These are phyloP conservation scores for Arbacia lixula DNA, from an alignment of 53 echinoderm and acorn worm species.

Conservation along the genomic window DNA sequence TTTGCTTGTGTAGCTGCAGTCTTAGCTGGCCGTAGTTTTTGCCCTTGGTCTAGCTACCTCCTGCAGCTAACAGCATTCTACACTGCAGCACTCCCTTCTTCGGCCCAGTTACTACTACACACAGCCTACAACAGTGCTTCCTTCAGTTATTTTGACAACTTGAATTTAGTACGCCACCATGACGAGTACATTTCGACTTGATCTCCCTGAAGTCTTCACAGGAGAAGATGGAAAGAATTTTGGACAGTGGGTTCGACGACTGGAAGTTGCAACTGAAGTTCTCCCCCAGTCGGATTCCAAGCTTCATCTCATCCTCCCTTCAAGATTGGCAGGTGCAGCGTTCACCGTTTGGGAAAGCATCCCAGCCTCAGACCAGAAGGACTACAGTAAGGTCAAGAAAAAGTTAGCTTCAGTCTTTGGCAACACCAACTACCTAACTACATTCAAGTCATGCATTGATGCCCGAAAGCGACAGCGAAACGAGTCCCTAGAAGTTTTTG, in stretches of 20 bases:
- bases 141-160: too few species aligned
- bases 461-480: constrained; percentile 31
- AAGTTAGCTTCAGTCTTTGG: constrained; percentile 37
- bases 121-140: too few species aligned
- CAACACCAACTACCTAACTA: neutral
- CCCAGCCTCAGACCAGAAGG: constrained; percentile 19
- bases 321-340: constrained; percentile 43
- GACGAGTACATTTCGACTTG: neutral
- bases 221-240: constrained; percentile 46
- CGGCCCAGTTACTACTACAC: too few species aligned
- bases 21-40: too few species aligned
- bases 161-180: too few species aligned
- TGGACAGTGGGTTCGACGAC: constrained; percentile 16
- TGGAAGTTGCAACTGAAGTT: constrained; percentile 55
- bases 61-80: too few species aligned
- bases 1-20: too few species aligned
- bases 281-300: too few species aligned
- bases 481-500: constrained; percentile 54
- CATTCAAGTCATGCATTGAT: constrained; percentile 39
- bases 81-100: too few species aligned
- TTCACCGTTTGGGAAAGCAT: constrained; percentile 67
- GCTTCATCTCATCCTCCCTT: too few species aligned
- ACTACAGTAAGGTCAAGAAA: constrained; percentile 47
- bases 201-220: constrained; percentile 22
- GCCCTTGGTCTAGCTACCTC: too few species aligned